Evolutionary conservation across 2,797 vertebrate genomes (phyloP).

Genomic region (Adelosebastes latens): DNA sequence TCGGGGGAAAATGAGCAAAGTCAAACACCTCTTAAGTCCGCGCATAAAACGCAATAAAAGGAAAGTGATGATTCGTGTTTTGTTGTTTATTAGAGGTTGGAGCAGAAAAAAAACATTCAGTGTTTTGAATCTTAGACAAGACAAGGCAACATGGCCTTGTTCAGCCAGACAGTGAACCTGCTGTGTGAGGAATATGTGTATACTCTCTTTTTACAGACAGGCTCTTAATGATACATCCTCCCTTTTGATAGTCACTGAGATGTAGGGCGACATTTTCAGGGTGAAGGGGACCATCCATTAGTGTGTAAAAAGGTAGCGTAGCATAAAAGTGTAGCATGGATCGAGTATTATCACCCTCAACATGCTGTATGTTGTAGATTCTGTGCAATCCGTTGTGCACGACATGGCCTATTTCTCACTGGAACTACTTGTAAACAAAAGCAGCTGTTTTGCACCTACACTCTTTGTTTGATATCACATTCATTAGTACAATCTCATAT

Average conservation of each 20-base stretch:
- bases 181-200: not conserved
- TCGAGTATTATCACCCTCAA: not conserved
- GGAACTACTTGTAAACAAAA: not conserved
- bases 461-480: slow-evolving; percentile 2
- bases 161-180: not conserved
- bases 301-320: not conserved
- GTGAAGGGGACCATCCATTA: not conserved
- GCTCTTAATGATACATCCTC: not conserved
- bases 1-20: slow-evolving; percentile 32
- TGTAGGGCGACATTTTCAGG: not conserved
- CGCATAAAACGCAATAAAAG: slow-evolving; percentile 28
- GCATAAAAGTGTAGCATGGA: not conserved
- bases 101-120: not conserved
- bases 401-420: not conserved
- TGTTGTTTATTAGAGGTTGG: not conserved
- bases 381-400: not conserved
- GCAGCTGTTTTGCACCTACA: not conserved
- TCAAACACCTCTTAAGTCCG: slow-evolving; percentile 36
- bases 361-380: not conserved
- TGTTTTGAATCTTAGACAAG: not conserved
- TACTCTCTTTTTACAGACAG: not conserved
- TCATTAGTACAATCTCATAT: slow-evolving; percentile 4
- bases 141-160: not conserved
- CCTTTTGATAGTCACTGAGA: not conserved
- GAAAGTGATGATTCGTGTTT: slow-evolving; percentile 25